Evolutionary conservation across 2,888 invertebrate species (phyloP).

Genomic region (Ichneumon xanthorius): DNA sequence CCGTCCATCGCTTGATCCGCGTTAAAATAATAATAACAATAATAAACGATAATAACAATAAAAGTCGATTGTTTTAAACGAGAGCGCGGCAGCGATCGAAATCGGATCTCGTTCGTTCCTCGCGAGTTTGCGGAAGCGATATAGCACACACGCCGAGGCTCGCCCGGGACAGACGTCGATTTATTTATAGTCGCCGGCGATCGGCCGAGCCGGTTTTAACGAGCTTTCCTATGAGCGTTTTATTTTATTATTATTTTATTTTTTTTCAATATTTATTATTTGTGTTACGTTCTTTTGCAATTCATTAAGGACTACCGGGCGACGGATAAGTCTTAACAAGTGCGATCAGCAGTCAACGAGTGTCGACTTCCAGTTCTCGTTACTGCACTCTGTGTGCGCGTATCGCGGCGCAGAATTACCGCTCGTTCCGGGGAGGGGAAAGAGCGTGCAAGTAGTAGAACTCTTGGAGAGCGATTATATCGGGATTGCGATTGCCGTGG

Average conservation of each 20-base stretch:
- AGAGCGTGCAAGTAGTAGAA: slow-evolving; percentile 39
- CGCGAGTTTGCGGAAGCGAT: slow-evolving; percentile 57
- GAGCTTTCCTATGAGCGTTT: not conserved
- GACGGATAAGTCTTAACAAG: slow-evolving; percentile 55
- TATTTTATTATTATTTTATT: not conserved
- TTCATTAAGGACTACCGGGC: slow-evolving; percentile 25
- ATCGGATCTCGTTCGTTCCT: slow-evolving; percentile 70
- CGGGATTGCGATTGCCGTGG: slow-evolving; percentile 40
- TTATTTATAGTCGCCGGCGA: not conserved
- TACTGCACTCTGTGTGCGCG: slow-evolving; percentile 48
- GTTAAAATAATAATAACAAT: not conserved
- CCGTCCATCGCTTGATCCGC: not conserved
- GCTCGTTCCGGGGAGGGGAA: not conserved
- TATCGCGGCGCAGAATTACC: not conserved
- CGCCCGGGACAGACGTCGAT: too few relatives aligned
- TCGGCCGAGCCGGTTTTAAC: slow-evolving; percentile 5
- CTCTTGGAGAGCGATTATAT: slow-evolving; percentile 47
- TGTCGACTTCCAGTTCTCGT: slow-evolving; percentile 65
- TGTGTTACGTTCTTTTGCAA: slow-evolving; percentile 7
- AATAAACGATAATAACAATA: slow-evolving; percentile 12
- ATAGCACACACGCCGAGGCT: not conserved
- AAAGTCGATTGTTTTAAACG: slow-evolving; percentile 82
- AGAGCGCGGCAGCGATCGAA: slow-evolving; percentile 71
- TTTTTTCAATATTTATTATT: slow-evolving; percentile 23
- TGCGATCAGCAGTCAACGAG: slow-evolving; percentile 50